Conservation (phyloP, 2,113 vertebrate species). For the Gobio gobio region DNA sequence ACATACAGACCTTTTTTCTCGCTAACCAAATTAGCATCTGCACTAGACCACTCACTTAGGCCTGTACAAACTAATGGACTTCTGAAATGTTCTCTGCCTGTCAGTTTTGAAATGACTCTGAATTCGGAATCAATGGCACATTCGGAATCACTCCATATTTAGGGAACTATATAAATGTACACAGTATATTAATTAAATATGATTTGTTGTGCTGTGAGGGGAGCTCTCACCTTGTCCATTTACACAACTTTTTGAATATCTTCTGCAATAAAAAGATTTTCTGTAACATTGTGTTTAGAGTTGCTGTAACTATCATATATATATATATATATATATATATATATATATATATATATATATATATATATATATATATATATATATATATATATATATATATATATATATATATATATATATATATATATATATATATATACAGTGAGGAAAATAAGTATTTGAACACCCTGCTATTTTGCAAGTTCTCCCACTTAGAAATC, state of each 20-base stretch:
- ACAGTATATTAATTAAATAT: neutral
- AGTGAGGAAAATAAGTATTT: too few relatives aligned
- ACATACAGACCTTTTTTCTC: constrained; percentile 22
- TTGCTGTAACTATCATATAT: too few relatives aligned
- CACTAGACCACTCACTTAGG: constrained; percentile 9
- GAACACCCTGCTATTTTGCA: too few relatives aligned
- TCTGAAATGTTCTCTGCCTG: neutral
- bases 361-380: too few relatives aligned
- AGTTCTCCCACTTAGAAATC: too few relatives aligned
- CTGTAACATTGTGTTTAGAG: too few relatives aligned
- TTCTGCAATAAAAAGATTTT: neutral
- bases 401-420: too few relatives aligned
- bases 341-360: too few relatives aligned
- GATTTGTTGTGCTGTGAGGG: neutral
- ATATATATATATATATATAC: too few relatives aligned
- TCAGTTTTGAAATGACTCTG: neutral
- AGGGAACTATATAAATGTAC: neutral
- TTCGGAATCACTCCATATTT: neutral
- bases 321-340: too few relatives aligned
- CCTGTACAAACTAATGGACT: constrained; percentile 31
- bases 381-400: too few relatives aligned
- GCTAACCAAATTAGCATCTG: constrained; percentile 40
- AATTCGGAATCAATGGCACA: neutral
- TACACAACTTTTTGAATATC: too few relatives aligned
- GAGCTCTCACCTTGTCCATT: neutral